Evolutionary conservation across 1,140 invertebrate genomes (phyloP).

Genomic region (Drosophila ercepeae): DNA sequence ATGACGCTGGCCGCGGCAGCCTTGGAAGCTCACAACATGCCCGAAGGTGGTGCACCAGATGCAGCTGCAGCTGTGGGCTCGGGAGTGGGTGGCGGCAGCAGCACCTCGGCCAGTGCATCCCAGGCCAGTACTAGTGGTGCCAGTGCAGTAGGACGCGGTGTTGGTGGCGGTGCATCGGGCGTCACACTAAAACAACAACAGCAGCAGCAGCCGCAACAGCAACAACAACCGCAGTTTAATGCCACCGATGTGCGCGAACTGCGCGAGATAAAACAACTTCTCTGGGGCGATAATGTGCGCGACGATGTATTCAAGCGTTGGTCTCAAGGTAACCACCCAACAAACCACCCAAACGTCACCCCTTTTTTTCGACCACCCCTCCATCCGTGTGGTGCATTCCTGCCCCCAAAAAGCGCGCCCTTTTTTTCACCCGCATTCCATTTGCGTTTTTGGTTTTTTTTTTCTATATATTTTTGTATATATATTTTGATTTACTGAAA

Average conservation of each 20-base stretch:
- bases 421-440: slow-evolving; percentile 10
- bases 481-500: too few relatives aligned
- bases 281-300: slow-evolving; percentile 93
- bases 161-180: slow-evolving; percentile 10
- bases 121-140: slow-evolving; percentile 34
- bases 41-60: not conserved
- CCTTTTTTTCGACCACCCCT: not conserved
- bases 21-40: slow-evolving; percentile 59
- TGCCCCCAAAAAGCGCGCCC: slow-evolving; percentile 51
- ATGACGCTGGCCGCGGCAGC: slow-evolving; percentile 70
- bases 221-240: slow-evolving; percentile 22
- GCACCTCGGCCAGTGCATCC: not conserved
- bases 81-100: too few relatives aligned
- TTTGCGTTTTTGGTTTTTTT: not conserved
- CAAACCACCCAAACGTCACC: not conserved
- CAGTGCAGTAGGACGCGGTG: slow-evolving; percentile 4
- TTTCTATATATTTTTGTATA: too few relatives aligned
- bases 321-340: slow-evolving; percentile 90
- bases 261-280: slow-evolving; percentile 88
- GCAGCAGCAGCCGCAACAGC: slow-evolving; percentile 25
- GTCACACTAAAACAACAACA: slow-evolving; percentile 12
- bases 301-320: slow-evolving; percentile 94
- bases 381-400: not conserved
- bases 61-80: slow-evolving; percentile 5
- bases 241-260: slow-evolving; percentile 85